Evolutionary conservation across 2,888 invertebrate species (phyloP), one percentile per base, ranked within the genome.

Genomic region (Timema cristinae): DNA sequence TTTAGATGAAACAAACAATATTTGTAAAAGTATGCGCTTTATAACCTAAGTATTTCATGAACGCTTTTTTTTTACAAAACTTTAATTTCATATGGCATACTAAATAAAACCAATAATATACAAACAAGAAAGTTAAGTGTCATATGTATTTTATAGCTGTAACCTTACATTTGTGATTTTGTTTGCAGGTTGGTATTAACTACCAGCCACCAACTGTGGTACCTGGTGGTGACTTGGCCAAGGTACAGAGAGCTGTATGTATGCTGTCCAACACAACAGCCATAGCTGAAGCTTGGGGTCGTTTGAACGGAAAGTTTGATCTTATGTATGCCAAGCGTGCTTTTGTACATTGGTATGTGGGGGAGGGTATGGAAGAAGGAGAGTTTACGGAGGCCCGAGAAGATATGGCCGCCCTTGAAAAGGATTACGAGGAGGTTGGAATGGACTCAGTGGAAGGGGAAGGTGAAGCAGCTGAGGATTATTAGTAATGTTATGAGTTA

Each of bases 371-470:
- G 83, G 82, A 82, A 74, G 82, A 82, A 77, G 85, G 84, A 7
- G 85, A 85, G 77, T 85, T 85, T 77, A 77, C 77, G 67, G 82
- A 83, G 75, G 83, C 82, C 9, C 79, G 83, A 50, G 86, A 86
- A 77, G 85, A 86, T 79, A 81, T 87, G 79, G 87, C 91, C 71
- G 91, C 92, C 13, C 86, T 93, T 72, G 93, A 93, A 85, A 92
- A 92, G 85, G 93, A 93, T 84, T 93, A 93, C 84, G 92, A 93
- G 84, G 93, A 93, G 84, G 93, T 93, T 80, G 93, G 92, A 82
- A 91, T 91, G 90, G 93, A 93, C 85, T 92, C 92, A 78, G 90
- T 90, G 74, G 92, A 92, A 82, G 92, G 89, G 69, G 91, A 84
- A 77, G 83, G 82, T 67, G 84, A 84, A 76, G 83, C 81, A 47